Conservation (phyloP, 2,888 invertebrate genomes). For the Nezara viridula region DNA sequence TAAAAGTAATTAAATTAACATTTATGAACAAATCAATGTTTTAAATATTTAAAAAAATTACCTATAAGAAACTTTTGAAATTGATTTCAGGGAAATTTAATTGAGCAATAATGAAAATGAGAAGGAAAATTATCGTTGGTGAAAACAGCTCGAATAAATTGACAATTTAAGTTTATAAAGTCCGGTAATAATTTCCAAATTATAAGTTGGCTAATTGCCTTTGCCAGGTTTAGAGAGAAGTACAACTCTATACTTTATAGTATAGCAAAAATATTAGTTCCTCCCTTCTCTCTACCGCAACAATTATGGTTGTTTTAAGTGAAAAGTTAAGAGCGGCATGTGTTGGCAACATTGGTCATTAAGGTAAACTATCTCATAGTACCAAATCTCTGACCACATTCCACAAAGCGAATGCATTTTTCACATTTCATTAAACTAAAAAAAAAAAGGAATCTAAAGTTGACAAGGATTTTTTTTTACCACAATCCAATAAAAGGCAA, state of each 20-base stretch:
- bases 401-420: not conserved
- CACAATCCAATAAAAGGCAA: too few species aligned
- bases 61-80: too few species aligned
- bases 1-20: too few species aligned
- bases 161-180: not conserved
- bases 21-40: too few species aligned
- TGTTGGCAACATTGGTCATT: too few species aligned
- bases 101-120: not conserved
- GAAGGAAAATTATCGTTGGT: not conserved
- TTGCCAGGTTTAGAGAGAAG: not conserved
- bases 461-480: too few species aligned
- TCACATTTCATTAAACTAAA: too few species aligned
- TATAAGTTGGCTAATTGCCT: constrained; percentile 5
- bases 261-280: not conserved
- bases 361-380: too few species aligned
- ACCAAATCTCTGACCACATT: too few species aligned
- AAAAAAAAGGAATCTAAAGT: too few species aligned
- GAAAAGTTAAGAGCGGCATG: too few species aligned
- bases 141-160: not conserved
- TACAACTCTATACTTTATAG: not conserved
- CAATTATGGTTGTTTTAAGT: not conserved
- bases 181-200: not conserved
- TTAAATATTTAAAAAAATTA: too few species aligned
- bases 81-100: not conserved
- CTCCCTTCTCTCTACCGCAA: not conserved